Evolutionary conservation across 1,140 invertebrate species (phyloP).

Genomic region (Bombus superbus): DNA sequence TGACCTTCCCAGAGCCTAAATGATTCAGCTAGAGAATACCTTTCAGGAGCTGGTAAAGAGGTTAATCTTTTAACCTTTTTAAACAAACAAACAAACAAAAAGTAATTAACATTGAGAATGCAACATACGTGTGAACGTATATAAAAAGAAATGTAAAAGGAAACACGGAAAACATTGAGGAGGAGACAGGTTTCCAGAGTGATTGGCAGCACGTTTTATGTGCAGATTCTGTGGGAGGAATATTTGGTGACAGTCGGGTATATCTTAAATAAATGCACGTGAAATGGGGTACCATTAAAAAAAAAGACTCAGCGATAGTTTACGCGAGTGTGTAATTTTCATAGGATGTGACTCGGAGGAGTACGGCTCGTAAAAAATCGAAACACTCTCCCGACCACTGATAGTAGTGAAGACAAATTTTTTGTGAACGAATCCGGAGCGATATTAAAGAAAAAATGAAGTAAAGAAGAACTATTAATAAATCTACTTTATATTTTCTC

Average conservation of each 20-base stretch:
- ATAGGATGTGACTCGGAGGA: slow-evolving; percentile 51
- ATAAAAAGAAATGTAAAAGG: slow-evolving; percentile 20
- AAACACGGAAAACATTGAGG: slow-evolving; percentile 15
- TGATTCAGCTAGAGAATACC: slow-evolving; percentile 79
- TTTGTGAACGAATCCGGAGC: slow-evolving; percentile 21
- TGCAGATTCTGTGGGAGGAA: slow-evolving; percentile 42
- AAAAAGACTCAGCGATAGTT: slow-evolving; percentile 42
- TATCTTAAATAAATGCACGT: slow-evolving; percentile 42
- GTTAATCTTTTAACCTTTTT: slow-evolving; percentile 69
- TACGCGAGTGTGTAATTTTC: slow-evolving; percentile 55
- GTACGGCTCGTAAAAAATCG: slow-evolving; percentile 56
- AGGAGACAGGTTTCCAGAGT: slow-evolving; percentile 30
- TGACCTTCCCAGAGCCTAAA: slow-evolving; percentile 83
- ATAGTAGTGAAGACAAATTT: slow-evolving; percentile 12
- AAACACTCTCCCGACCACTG: slow-evolving; percentile 11
- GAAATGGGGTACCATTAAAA: slow-evolving; percentile 17
- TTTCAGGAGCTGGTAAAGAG: slow-evolving; percentile 69
- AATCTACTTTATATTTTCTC: slow-evolving; percentile 59
- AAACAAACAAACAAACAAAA: slow-evolving; percentile 35
- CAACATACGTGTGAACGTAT: slow-evolving; percentile 31
- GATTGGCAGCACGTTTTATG: slow-evolving; percentile 34
- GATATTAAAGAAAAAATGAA: background rate
- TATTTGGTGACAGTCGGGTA: slow-evolving; percentile 44
- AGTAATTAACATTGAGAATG: slow-evolving; percentile 47
- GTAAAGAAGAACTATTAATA: background rate